Evolutionary conservation across 2,888 invertebrate species (phyloP).

Genomic region (Campoplex nolae): DNA sequence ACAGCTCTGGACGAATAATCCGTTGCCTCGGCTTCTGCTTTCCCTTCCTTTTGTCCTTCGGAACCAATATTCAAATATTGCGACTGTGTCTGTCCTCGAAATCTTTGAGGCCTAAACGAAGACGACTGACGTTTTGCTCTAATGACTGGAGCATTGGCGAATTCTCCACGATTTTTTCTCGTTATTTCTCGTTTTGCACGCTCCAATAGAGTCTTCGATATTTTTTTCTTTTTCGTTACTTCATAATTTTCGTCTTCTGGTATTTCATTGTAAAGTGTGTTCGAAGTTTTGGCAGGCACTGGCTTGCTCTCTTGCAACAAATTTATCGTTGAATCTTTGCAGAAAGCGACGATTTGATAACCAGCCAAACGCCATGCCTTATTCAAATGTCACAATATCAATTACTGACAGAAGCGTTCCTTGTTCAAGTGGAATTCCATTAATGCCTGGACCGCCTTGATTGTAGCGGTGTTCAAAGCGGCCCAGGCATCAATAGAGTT

Average conservation of each 20-base stretch:
- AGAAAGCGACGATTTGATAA: constrained; percentile 84
- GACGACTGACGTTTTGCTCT: constrained; percentile 77
- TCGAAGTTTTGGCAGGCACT: constrained; percentile 54
- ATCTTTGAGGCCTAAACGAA: constrained; percentile 84
- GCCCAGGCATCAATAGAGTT: too few species aligned
- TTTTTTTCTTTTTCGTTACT: constrained; percentile 67
- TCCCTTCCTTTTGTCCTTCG: constrained; percentile 87
- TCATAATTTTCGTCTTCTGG: constrained; percentile 78
- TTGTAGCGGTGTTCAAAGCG: too few species aligned
- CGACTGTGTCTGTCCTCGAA: constrained; percentile 93
- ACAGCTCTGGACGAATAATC: constrained; percentile 89
- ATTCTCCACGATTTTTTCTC: constrained; percentile 71
- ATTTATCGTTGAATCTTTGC: constrained; percentile 83
- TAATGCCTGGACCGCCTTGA: too few species aligned
- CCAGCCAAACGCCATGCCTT: constrained; percentile 85
- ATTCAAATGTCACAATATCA: not conserved
- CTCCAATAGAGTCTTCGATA: constrained; percentile 72
- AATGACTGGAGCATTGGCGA: constrained; percentile 58
- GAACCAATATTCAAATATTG: constrained; percentile 91
- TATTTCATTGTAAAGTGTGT: constrained; percentile 79
- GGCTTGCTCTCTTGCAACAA: constrained; percentile 81
- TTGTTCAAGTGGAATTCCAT: too few species aligned
- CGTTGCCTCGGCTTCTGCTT: constrained; percentile 93
- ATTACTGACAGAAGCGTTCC: not conserved
- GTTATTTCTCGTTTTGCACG: constrained; percentile 75